Evolutionary conservation across 2,113 vertebrate species (phyloP).

Genomic region (Nycticryphes semicollaris): DNA sequence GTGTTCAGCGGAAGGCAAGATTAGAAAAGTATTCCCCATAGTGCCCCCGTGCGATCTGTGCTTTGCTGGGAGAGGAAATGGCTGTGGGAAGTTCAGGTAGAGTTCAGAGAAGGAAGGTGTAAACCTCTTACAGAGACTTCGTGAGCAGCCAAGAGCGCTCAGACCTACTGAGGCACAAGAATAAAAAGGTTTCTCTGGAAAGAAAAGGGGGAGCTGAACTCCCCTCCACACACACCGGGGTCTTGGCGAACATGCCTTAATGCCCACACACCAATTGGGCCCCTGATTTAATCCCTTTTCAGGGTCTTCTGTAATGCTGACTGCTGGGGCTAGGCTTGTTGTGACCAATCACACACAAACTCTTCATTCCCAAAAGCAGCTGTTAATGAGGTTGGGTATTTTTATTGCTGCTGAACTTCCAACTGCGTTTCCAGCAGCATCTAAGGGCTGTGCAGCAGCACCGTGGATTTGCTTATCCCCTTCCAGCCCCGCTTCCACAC

Average conservation of each 20-base stretch:
- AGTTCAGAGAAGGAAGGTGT: background rate
- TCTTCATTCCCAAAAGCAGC: background rate
- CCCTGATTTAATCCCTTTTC: background rate
- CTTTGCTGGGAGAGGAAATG: background rate
- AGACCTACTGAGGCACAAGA: background rate
- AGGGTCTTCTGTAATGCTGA: background rate
- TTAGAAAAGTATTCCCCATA: slow-evolving; percentile 26
- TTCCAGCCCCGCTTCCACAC: background rate
- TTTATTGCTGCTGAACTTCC: background rate
- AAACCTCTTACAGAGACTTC: background rate
- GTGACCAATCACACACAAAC: background rate
- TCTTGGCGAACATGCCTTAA: background rate
- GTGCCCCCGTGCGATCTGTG: background rate
- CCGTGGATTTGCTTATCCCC: background rate
- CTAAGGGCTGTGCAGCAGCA: background rate
- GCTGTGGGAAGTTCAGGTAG: background rate
- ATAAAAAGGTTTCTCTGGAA: background rate
- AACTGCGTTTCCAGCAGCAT: background rate
- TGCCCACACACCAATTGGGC: background rate
- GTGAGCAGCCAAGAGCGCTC: background rate
- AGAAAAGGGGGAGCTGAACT: background rate
- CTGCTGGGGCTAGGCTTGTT: background rate
- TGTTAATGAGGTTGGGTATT: background rate
- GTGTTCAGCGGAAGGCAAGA: background rate
- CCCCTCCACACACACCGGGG: background rate